These are phyloP conservation scores for Picus viridis DNA, from an alignment of 2,797 vertebrate genomes.

Conservation along the genomic window DNA sequence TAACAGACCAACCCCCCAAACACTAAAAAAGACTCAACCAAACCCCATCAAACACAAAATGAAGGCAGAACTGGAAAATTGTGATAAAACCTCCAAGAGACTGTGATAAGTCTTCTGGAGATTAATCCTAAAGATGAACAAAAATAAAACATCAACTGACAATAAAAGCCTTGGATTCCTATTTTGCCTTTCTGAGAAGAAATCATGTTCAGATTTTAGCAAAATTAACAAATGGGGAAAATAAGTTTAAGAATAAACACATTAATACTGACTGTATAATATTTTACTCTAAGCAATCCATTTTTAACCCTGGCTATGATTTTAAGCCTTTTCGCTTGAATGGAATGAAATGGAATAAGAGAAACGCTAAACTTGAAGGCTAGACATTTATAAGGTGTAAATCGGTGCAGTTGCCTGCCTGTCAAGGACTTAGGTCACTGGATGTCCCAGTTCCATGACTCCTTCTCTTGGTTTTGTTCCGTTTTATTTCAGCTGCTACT, in stretches of 20 bases:
- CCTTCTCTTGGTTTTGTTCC: neutral
- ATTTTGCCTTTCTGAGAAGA: neutral
- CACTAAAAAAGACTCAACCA: too few relatives aligned
- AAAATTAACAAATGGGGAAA: neutral
- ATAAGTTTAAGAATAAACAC: neutral
- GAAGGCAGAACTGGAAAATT: neutral
- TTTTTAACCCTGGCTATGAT: neutral
- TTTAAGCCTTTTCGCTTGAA: neutral
- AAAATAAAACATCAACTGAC: neutral
- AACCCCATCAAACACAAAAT: neutral
- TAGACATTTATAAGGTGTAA: neutral
- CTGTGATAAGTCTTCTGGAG: neutral
- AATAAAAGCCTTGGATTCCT: neutral
- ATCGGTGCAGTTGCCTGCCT: neutral
- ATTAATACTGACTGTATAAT: neutral
- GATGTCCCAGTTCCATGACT: neutral
- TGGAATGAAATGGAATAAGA: neutral
- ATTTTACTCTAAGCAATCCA: neutral
- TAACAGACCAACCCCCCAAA: too few relatives aligned
- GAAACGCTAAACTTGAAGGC: accelerated
- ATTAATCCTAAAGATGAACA: neutral
- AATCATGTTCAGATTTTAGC: neutral
- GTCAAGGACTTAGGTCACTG: neutral
- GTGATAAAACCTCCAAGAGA: neutral
- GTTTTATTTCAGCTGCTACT: neutral